Conservation (phyloP, 2,113 vertebrate genomes). For the Dolichotis patagonum region DNA sequence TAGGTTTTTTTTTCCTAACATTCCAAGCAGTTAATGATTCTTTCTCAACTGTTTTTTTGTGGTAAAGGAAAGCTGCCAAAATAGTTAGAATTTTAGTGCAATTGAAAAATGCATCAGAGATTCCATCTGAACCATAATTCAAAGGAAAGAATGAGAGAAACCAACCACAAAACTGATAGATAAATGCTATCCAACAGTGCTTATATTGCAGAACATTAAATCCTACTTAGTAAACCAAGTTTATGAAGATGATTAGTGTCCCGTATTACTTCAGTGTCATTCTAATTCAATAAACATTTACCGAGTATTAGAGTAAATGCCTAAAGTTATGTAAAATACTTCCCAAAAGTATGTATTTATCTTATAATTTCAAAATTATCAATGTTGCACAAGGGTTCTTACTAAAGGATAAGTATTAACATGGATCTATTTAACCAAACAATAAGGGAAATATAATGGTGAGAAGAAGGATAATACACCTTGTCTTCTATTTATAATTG, state of each 20-base stretch:
- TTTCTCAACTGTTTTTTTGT: conserved; percentile 56
- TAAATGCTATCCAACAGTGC: neutral
- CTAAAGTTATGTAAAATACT: neutral
- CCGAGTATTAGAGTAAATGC: neutral
- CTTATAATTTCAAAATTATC: neutral
- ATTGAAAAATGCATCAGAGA: conserved; percentile 64
- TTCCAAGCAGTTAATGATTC: conserved; percentile 28
- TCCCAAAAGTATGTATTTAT: neutral
- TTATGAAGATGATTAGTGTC: neutral
- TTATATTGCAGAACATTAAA: neutral
- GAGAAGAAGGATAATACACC: neutral
- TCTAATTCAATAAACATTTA: neutral
- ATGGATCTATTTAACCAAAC: neutral
- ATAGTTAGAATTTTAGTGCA: conserved; percentile 54
- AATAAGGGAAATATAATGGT: neutral
- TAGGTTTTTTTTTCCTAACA: neutral
- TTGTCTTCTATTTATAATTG: neutral
- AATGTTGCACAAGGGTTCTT: neutral
- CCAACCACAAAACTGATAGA: conserved; percentile 58
- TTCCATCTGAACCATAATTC: conserved; percentile 54
- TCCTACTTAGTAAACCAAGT: neutral
- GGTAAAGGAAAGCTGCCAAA: conserved; percentile 52
- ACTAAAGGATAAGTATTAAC: neutral
- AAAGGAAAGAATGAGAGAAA: conserved; percentile 66
- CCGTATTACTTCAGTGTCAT: neutral